phyloP scores from a whole-genome alignment of 2,797 vertebrate species.

The Eptatretus atami region DNA sequence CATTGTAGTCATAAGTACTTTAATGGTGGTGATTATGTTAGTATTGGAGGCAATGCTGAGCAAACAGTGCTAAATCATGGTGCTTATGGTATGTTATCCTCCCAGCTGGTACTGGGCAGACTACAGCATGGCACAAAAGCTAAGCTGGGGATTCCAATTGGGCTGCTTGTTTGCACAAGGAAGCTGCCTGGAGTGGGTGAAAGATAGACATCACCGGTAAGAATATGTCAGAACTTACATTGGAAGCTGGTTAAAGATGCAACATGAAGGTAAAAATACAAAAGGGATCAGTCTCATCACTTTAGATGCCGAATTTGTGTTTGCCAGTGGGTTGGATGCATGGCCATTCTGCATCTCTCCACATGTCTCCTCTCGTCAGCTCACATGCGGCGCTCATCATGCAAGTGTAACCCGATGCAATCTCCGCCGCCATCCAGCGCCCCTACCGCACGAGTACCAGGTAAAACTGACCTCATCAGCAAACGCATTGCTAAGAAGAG shows the following conservation, averaged over 20 bases:
- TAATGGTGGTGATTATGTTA: no score
- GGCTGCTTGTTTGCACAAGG: constrained; percentile 82
- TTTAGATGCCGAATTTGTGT: no score
- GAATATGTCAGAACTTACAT: constrained; percentile 7
- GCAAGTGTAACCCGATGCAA: constrained; percentile 84
- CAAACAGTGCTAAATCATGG: no score
- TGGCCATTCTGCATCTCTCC: constrained; percentile 57
- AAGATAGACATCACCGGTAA: constrained; percentile 37
- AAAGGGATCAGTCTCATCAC: no score
- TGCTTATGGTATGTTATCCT: no score
- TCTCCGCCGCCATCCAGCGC: constrained; percentile 39
- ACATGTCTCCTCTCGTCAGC: constrained; percentile 42
- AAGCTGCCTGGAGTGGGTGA: constrained; percentile 94
- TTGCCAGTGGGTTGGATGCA: constrained; percentile 21
- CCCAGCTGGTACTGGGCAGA: constrained; percentile 74
- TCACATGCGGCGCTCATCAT: constrained; percentile 82
- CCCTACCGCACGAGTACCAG: constrained; percentile 36
- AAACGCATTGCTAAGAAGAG: no score
- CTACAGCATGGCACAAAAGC: constrained; percentile 69
- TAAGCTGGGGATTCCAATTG: constrained; percentile 63
- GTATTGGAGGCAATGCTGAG: no score
- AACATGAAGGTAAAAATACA: no score
- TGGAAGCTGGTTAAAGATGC: no score
- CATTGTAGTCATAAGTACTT: no score
- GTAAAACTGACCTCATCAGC: constrained; percentile 13